These are phyloP conservation scores for Hypomecis atomaria DNA, from an alignment of 2,888 invertebrate species.

Conservation along the genomic window DNA sequence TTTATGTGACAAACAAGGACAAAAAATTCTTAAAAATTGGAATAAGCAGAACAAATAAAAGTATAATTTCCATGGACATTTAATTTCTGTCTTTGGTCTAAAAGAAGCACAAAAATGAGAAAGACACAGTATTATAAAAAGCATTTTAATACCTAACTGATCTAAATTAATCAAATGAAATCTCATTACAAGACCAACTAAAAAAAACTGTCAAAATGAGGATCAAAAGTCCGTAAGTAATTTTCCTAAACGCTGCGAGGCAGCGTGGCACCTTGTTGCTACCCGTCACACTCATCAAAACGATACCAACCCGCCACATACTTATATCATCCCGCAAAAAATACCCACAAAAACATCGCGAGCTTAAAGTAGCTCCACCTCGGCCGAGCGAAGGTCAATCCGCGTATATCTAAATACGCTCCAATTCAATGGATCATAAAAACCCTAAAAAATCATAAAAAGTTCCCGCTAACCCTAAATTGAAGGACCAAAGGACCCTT, in stretches of 20 bases:
- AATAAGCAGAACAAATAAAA: no score
- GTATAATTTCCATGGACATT: no score
- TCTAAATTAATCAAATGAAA: no score
- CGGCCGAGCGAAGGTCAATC: slow-evolving; percentile 57
- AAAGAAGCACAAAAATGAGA: no score
- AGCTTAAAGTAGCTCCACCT: slow-evolving; percentile 37
- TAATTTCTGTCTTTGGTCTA: no score
- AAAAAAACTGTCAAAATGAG: not conserved
- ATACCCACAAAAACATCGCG: slow-evolving; percentile 47
- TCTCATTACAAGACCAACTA: no score
- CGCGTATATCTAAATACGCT: slow-evolving; percentile 52
- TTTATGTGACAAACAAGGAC: no score
- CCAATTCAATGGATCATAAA: slow-evolving; percentile 58
- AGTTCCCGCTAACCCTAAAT: slow-evolving; percentile 72
- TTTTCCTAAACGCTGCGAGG: slow-evolving; percentile 30
- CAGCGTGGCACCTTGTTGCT: slow-evolving; percentile 40
- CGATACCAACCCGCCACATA: slow-evolving; percentile 31
- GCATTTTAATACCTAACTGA: no score
- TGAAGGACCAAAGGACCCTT: slow-evolving; percentile 74
- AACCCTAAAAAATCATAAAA: slow-evolving; percentile 41
- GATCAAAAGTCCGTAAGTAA: slow-evolving; percentile 7
- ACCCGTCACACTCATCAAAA: slow-evolving; percentile 37
- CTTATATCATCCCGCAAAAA: slow-evolving; percentile 49
- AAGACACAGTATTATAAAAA: no score
- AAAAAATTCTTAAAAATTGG: no score